Base-by-base conservation (phyloP, 2,797 vertebrate genomes). In the Euphonia xanthogaster region DNA sequence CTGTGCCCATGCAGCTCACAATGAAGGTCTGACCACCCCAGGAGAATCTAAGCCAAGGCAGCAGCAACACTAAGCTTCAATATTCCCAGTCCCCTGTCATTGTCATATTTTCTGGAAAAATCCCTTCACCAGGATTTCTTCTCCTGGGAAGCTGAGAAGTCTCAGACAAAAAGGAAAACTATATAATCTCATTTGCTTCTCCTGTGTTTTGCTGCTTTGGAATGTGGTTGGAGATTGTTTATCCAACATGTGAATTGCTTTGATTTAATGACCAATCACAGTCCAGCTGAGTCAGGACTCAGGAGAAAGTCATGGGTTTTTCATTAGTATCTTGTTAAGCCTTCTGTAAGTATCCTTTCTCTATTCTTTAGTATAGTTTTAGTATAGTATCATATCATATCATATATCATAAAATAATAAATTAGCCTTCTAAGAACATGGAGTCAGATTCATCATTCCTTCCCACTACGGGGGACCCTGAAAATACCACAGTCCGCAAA, bases 1-100 rank as follows among this genome's bases (percentile, higher is more conserved):
- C 65, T 28, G 37, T 14, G 44, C 39, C 44, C 39, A 14, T 2
- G 35, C 27, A 77, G 51, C 53, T 57, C 53, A 30, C 2, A 3
- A 1, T 48, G 68, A 5, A 33, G 21, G 14, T 40, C 20, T 3
- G 39, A 70, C 33, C 60, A 55, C 3, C 28, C 14, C 2, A 0
- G 63, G 2, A 60, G 24, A 76, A 70, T 9, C 31, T 2, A 40
- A 63, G 28, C 35, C 40, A 39, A 61, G 39, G 70, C 30, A 62
- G 31, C 14, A 70, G 44, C 14, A 25, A 16, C 23, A 23, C 21
- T 12, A 37, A 65, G 21, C 30, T 58, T 45, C 76, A 76, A 60
- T 6, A 77, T n/a, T 88, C 24, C 28, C 4, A 4, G 23, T 85
- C 28, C 13, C 31, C 31, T 22, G 4, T 54, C 13, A 54, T 9